Conservation (phyloP, 2,888 invertebrate genomes). For the Drosophila infuscata region DNA sequence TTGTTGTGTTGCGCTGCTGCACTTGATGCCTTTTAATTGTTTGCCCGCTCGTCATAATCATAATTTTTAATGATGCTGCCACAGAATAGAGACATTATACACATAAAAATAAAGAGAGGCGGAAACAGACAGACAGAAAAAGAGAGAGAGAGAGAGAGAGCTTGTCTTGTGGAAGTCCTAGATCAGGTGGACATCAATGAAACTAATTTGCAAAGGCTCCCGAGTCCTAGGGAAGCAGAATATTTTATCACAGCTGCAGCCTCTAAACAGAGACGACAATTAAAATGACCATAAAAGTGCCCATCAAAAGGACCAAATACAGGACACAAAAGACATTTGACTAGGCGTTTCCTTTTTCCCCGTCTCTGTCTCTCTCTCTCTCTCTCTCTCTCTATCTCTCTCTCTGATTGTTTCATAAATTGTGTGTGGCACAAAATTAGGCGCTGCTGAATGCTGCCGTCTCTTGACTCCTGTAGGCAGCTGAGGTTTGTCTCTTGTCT, state of each 20-base stretch:
- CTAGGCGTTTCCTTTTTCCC: constrained; percentile 12
- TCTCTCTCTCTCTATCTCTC: background rate
- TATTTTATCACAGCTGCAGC: constrained; percentile 69
- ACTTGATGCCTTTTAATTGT: constrained; percentile 71
- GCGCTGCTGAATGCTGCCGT: constrained; percentile 8
- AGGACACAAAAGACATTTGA: constrained; percentile 7
- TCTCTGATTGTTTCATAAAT: constrained; percentile 29
- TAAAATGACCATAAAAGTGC: constrained; percentile 61
- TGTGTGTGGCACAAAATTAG: constrained; percentile 49
- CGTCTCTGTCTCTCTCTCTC: background rate
- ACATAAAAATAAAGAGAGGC: background rate
- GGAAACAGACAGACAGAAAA: background rate
- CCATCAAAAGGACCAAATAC: constrained; percentile 17
- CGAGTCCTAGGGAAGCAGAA: constrained; percentile 16
- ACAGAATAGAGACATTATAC: constrained; percentile 14
- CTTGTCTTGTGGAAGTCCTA: background rate
- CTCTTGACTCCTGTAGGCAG: background rate
- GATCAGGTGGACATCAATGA: constrained; percentile 62
- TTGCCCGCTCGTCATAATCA: constrained; percentile 65
- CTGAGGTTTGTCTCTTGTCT: background rate
- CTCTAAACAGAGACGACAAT: constrained; percentile 61
- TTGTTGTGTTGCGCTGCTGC: constrained; percentile 46
- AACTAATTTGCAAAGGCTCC: constrained; percentile 52
- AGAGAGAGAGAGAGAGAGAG: no score
- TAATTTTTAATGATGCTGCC: constrained; percentile 72